Base-by-base conservation (phyloP, 2,113 vertebrate species). In the Stegastes partitus region DNA sequence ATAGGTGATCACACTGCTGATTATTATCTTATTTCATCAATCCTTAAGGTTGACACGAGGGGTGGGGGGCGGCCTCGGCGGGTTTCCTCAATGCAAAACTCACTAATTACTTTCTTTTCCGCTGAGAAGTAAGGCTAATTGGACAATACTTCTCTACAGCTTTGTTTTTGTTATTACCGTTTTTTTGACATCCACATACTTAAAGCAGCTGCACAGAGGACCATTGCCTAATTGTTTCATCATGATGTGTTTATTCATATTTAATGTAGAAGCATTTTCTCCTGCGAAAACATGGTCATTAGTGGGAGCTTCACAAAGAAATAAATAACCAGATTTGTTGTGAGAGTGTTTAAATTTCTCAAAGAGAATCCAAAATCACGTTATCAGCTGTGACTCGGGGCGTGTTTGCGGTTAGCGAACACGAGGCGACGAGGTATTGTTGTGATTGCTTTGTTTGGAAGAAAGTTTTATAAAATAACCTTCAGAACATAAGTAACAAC, bases 191-290 rank as follows among this genome's bases (percentile, higher is more conserved):
- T 82, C 68, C 72, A 78, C 59, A 84, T 77, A 75, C 57, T 66
- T 81, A 79, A 87, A 81, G n/a, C 74, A 62, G 83, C 84, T 68
- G 55, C 84, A 79, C 79, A 64, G 73, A 86, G 91, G 70, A 83
- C 83, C 79, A 62, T 88, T 87, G 83, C 89, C 86, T 86, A 91
- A 94, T 94, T 93, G 89, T 93, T 92, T 94, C 93, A 90, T 92
- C 89, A 90, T 89, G 85, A 90, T 81, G 90, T 84, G 82, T 89
- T 86, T 88, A 92, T 94, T 87, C 88, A 94, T 94, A 92, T 92
- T 93, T 93, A 93, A 93, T 93, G 86, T 26, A 70, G 83, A 83
- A 75, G 68, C 75, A 82, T 83, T 91, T 90, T 90, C 86, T 84
- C 69, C 61, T 65, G 71, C 78, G 84, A 85, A 90, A 92, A 87